phyloP scores from a whole-genome alignment of 2,888 invertebrate species.

The Megalurothrips usitatus region DNA sequence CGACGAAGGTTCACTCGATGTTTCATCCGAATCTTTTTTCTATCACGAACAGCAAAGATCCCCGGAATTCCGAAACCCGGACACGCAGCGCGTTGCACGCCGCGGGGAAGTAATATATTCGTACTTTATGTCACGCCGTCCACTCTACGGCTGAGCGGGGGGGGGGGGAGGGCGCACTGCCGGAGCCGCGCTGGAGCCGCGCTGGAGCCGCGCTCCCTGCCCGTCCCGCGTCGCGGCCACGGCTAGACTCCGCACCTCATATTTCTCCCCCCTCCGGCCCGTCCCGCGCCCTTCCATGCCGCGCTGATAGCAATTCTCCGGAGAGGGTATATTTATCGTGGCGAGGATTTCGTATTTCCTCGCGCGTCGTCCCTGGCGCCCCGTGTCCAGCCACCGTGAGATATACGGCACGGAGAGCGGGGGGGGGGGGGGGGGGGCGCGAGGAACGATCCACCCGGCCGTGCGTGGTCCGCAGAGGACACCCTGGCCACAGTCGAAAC shows the following conservation, averaged over 20 bases:
- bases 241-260: background rate
- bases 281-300: background rate
- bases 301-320: background rate
- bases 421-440: background rate
- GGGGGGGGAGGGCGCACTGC: background rate
- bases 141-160: too few species aligned
- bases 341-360: slow-evolving; percentile 3
- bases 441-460: background rate
- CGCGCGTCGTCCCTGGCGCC: background rate
- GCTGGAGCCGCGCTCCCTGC: background rate
- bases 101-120: too few species aligned
- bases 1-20: too few species aligned
- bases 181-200: background rate
- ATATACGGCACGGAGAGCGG: background rate
- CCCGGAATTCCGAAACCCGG: too few species aligned
- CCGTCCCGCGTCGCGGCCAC: background rate
- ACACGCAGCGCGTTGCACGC: too few species aligned
- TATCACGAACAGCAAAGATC: too few species aligned
- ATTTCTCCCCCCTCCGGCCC: background rate
- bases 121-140: too few species aligned
- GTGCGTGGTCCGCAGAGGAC: background rate
- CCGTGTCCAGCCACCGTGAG: background rate
- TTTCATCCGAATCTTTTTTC: too few species aligned
- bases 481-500: background rate
- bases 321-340: slow-evolving; percentile 13